Evolutionary conservation across 2,113 vertebrate genomes (phyloP).

Genomic region (Lamprologus tigripictilis): DNA sequence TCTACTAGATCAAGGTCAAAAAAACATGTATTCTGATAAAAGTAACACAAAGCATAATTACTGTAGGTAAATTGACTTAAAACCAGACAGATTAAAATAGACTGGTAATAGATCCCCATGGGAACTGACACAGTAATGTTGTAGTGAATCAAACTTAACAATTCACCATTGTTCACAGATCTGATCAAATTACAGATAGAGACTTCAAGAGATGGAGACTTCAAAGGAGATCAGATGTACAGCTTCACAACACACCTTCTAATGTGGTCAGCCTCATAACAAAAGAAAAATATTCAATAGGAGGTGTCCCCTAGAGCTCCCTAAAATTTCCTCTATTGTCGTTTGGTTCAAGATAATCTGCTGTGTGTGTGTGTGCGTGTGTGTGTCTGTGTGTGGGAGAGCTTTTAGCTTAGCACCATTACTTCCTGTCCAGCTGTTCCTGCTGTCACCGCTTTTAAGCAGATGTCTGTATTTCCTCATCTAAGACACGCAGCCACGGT

Average conservation of each 20-base stretch:
- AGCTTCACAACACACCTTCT: background rate
- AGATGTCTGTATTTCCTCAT: conserved; percentile 51
- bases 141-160: conserved; percentile 23
- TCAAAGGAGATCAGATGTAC: conserved; percentile 7
- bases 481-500: background rate
- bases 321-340: background rate
- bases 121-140: conserved; percentile 12
- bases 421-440: conserved; percentile 66
- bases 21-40: background rate
- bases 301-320: background rate
- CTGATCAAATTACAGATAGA: background rate
- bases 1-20: conserved; percentile 11
- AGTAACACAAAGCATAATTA: conserved; percentile 27
- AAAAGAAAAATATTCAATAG: background rate
- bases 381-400: background rate
- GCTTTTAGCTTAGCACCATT: conserved; percentile 3
- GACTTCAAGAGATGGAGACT: background rate
- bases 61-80: conserved; percentile 11
- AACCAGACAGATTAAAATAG: conserved; percentile 13
- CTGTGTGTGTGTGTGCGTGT: background rate
- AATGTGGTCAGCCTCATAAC: background rate
- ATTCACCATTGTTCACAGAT: conserved; percentile 36
- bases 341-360: conserved; percentile 8
- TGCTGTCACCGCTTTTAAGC: conserved; percentile 40
- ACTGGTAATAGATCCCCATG: background rate